These are phyloP conservation scores for Notarius lentiginosus DNA, from an alignment of 2,113 vertebrate species.

Conservation along the genomic window DNA sequence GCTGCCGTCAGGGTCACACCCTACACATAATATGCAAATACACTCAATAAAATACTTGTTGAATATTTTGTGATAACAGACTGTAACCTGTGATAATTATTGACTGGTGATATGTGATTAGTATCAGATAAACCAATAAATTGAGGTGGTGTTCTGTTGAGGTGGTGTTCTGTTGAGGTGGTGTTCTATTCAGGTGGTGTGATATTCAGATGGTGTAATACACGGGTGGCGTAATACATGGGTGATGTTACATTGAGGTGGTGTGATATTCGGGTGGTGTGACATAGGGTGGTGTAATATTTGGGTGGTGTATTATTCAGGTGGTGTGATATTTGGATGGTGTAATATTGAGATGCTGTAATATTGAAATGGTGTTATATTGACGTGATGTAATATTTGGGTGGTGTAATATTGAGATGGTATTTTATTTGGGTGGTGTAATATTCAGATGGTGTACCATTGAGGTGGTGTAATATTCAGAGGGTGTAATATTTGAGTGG, in stretches of 20 bases:
- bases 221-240: too few species aligned
- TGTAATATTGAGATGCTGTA: too few species aligned
- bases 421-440: background rate
- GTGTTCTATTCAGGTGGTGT: too few species aligned
- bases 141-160: too few species aligned
- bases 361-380: background rate
- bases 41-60: background rate
- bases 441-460: background rate
- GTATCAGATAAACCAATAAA: background rate
- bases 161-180: background rate
- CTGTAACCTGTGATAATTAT: background rate
- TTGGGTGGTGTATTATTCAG: too few species aligned
- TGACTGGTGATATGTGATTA: too few species aligned
- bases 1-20: conserved; percentile 78
- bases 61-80: background rate
- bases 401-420: background rate
- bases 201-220: too few species aligned
- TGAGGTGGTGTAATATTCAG: background rate
- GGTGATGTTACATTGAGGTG: too few species aligned
- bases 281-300: too few species aligned
- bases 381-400: background rate
- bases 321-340: too few species aligned
- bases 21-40: conserved; percentile 46
- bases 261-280: too few species aligned
- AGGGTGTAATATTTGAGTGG: background rate